Base-by-base conservation (phyloP, 2,888 invertebrate genomes). In the Scelioninae gen. 1 region DNA sequence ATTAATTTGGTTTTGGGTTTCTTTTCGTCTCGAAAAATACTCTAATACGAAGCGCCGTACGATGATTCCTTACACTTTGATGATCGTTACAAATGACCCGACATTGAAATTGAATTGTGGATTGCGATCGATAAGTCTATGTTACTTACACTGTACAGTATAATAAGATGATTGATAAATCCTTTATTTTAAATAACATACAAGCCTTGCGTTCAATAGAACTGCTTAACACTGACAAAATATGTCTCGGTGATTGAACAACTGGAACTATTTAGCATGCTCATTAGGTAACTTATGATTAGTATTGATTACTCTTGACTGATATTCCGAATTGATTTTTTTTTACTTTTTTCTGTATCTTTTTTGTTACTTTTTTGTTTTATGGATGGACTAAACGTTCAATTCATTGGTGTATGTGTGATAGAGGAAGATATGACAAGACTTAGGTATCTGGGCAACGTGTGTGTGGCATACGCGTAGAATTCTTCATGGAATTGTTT, bases 371-470 rank as follows among this genome's bases (percentile, higher is more conserved):
- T 45, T 55, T 51, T 45, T 45, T 63, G 11, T 16, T 45, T 85
- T 81, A 79, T 88, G 86, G 86, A 87, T 88, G 88, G 86, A 89
- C 55, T 88, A 86, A 87, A 87, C 84, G 86, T 85, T 86, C 83
- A 85, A 85, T 86, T 87, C 84, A 81, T 85, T 87, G 86, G 85
- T 80, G 79, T 83, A 84, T 43, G 69, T 16, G 51, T 66, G 65
- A 82, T 45, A 60, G 45, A 80, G 71, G 69, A 81, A 82, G 74
- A 83, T 78, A 78, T 72, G 69, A 72, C 55, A 76, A 56, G 88
- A 90, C 11, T 94, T 81, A 95, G 93, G 95, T 93, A 88, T 96
- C 95, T 47, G 97, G 97, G 92, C 96, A 96, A 86, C 95, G 95
- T 79, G 97, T 97, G 85, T 96, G 96, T 85, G 94, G 94, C 90